phyloP scores from a whole-genome alignment of 2,888 invertebrate genomes.

The Sphaerophoria taeniata region DNA sequence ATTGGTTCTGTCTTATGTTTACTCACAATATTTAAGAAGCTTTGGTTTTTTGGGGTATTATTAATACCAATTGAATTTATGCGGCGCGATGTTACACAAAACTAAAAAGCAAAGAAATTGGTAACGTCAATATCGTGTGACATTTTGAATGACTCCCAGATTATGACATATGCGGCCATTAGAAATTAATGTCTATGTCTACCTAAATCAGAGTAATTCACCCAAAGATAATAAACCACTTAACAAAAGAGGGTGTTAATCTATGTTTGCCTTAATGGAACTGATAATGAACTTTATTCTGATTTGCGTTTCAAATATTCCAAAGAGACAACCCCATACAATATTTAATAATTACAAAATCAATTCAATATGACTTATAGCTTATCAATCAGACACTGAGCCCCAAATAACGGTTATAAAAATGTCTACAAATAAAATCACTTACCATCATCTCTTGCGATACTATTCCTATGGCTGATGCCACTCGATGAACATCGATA shows the following conservation, averaged over 20 bases:
- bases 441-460: conserved; percentile 36
- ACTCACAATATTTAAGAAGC: no score
- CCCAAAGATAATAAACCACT: background rate
- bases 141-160: no score
- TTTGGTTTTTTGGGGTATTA: no score
- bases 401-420: background rate
- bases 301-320: conserved; percentile 12
- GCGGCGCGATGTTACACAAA: no score
- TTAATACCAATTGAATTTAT: no score
- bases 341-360: conserved; percentile 21
- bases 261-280: conserved; percentile 3
- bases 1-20: no score
- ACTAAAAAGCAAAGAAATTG: no score
- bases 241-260: conserved; percentile 5
- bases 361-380: conserved; percentile 1
- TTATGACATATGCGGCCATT: no score
- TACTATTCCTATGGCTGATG: conserved; percentile 74
- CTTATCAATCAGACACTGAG: conserved; percentile 1
- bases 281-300: background rate
- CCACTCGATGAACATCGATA: conserved; percentile 75
- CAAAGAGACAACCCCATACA: background rate
- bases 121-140: no score
- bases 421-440: background rate
- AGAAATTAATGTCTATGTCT: no score
- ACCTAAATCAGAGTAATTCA: background rate